Conservation (phyloP, 2,113 vertebrate genomes). For the Camelus dromedarius region DNA sequence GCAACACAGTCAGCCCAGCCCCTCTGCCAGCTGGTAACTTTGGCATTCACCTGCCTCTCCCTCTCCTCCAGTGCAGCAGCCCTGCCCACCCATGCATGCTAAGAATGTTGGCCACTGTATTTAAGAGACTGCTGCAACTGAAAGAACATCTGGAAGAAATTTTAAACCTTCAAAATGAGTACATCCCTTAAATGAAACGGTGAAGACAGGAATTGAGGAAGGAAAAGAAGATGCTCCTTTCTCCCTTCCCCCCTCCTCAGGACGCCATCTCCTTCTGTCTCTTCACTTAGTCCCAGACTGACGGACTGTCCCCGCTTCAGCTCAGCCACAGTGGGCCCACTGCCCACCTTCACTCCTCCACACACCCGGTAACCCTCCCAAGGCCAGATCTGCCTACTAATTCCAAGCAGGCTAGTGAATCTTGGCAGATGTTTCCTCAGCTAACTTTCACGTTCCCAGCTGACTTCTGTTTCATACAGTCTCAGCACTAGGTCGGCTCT, state of each 20-base stretch:
- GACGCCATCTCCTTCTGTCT: neutral
- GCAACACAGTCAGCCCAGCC: neutral
- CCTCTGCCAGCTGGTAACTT: no score
- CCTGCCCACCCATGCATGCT: neutral
- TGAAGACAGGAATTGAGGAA: neutral
- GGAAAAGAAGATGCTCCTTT: neutral
- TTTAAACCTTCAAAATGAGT: neutral
- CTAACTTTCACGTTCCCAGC: neutral
- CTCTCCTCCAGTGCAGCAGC: neutral
- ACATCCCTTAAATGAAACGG: neutral
- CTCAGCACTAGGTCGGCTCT: neutral
- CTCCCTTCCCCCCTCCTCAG: neutral
- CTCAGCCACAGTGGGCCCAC: neutral
- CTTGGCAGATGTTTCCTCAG: neutral
- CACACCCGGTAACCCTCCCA: neutral
- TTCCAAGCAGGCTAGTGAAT: neutral
- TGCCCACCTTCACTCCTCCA: neutral
- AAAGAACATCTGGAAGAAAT: neutral
- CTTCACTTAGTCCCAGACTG: neutral
- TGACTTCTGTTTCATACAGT: neutral
- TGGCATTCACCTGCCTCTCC: neutral
- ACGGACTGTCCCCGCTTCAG: neutral
- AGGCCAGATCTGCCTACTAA: neutral
- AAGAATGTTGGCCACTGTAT: neutral
- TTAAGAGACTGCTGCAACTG: neutral